Evolutionary conservation across 2,888 invertebrate genomes (phyloP).

Genomic region (Belgica antarctica): DNA sequence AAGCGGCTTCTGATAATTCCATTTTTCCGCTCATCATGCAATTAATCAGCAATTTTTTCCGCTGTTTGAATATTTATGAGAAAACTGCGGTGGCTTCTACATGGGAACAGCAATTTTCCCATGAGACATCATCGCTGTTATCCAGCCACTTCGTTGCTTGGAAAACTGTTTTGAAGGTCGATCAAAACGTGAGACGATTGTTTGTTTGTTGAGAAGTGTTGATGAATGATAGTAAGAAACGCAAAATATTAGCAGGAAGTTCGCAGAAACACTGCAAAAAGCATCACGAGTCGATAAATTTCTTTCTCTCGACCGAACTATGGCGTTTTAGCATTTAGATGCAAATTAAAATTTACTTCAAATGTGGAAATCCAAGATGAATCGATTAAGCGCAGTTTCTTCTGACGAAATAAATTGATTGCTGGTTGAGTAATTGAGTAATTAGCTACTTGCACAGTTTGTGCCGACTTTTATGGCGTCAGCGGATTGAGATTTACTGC

Average conservation of each 20-base stretch:
- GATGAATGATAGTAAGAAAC: too few relatives aligned
- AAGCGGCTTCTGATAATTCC: not conserved
- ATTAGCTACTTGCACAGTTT: not conserved
- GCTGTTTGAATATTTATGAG: not conserved
- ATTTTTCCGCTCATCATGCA: constrained; percentile 8
- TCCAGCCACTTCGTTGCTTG: too few relatives aligned
- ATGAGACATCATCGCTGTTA: not conserved
- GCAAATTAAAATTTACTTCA: too few relatives aligned
- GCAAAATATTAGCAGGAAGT: too few relatives aligned
- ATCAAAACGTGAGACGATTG: not conserved
- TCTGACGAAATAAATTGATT: not conserved
- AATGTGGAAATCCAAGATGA: too few relatives aligned
- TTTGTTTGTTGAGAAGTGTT: too few relatives aligned
- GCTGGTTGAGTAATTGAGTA: not conserved
- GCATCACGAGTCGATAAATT: too few relatives aligned
- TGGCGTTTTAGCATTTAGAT: too few relatives aligned
- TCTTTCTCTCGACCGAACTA: too few relatives aligned
- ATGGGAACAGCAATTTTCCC: not conserved
- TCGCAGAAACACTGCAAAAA: too few relatives aligned
- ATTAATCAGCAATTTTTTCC: constrained; percentile 16
- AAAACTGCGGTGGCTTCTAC: not conserved
- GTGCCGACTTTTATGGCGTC: not conserved
- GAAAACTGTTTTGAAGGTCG: constrained; percentile 19
- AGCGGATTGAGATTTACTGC: not conserved
- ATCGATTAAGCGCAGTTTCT: not conserved